Evolutionary conservation across 2,888 invertebrate species (phyloP).

Genomic region (Abscondita cerata): DNA sequence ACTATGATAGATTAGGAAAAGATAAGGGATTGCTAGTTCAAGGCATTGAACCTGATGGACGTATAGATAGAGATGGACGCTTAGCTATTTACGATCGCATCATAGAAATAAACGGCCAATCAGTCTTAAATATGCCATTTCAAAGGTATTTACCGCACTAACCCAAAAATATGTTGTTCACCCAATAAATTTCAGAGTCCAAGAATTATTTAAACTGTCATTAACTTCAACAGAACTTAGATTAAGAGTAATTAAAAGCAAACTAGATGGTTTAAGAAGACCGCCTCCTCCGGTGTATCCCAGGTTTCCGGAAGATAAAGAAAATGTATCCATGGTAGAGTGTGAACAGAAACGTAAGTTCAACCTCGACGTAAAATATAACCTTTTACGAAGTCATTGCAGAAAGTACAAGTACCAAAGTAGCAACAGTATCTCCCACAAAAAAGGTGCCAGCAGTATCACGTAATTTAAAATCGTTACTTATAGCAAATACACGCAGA

Average conservation of each 20-base stretch:
- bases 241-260: conserved; percentile 67
- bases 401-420: conserved; percentile 62
- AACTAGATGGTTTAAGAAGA: conserved; percentile 53
- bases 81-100: conserved; percentile 78
- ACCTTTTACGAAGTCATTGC: conserved; percentile 30
- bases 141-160: conserved; percentile 58
- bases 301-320: conserved; percentile 58
- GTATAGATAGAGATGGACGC: conserved; percentile 79
- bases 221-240: conserved; percentile 70
- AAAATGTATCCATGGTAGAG: conserved; percentile 66
- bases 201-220: conserved; percentile 79
- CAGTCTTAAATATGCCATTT: conserved; percentile 73
- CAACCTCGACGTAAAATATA: neutral
- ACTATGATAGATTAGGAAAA: conserved; percentile 72
- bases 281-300: conserved; percentile 61
- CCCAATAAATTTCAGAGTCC: conserved; percentile 66
- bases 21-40: conserved; percentile 83
- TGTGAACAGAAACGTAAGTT: conserved; percentile 65
- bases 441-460: conserved; percentile 66
- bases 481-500: conserved; percentile 78
- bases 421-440: conserved; percentile 70
- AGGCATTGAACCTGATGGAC: conserved; percentile 80
- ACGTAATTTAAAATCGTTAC: conserved; percentile 60
- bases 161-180: neutral
- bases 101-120: conserved; percentile 83